phyloP scores from a whole-genome alignment of 1,140 invertebrate genomes.

The Drosophila nebulosa region DNA sequence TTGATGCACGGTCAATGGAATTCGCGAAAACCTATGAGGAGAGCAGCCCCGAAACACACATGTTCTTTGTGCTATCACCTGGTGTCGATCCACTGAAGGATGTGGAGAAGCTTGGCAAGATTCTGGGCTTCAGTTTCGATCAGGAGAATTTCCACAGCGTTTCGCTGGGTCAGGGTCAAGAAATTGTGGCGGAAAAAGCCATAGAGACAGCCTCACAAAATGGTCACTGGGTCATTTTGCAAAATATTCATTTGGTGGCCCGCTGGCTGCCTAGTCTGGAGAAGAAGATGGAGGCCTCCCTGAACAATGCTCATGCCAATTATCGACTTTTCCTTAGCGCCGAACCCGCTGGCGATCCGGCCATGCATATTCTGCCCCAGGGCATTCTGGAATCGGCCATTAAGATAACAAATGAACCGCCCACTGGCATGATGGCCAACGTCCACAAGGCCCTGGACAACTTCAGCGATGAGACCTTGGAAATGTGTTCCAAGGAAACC shows the following conservation, averaged over 20 bases:
- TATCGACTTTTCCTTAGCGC: conserved; percentile 86
- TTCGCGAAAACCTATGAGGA: conserved; percentile 94
- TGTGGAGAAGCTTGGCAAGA: conserved; percentile 89
- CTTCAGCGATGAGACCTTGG: conserved; percentile 95
- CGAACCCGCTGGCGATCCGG: conserved; percentile 83
- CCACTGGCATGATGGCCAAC: conserved; percentile 96
- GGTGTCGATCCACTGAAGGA: conserved; percentile 97
- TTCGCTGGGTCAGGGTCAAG: conserved; percentile 96
- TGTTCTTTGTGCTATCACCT: conserved; percentile 97
- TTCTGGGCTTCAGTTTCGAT: conserved; percentile 90
- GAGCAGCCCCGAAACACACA: conserved; percentile 90
- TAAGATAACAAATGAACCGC: conserved; percentile 98
- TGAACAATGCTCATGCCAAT: conserved; percentile 86
- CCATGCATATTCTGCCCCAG: conserved; percentile 84
- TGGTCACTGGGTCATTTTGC: conserved; percentile 95
- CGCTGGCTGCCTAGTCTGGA: conserved; percentile 94
- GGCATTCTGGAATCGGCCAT: conserved; percentile 96
- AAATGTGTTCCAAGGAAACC: conserved; percentile 95
- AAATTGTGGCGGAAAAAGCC: conserved; percentile 93
- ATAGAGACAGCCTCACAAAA: conserved; percentile 88
- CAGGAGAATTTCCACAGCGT: conserved; percentile 95
- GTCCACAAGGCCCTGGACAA: conserved; percentile 96
- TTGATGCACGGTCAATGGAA: conserved; percentile 88
- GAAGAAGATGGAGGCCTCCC: conserved; percentile 93
- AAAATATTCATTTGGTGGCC: conserved; percentile 95